Evolutionary conservation across 2,888 invertebrate genomes (phyloP), one percentile per base, ranked within the genome.

Genomic region (Drosophila mayaguana): DNA sequence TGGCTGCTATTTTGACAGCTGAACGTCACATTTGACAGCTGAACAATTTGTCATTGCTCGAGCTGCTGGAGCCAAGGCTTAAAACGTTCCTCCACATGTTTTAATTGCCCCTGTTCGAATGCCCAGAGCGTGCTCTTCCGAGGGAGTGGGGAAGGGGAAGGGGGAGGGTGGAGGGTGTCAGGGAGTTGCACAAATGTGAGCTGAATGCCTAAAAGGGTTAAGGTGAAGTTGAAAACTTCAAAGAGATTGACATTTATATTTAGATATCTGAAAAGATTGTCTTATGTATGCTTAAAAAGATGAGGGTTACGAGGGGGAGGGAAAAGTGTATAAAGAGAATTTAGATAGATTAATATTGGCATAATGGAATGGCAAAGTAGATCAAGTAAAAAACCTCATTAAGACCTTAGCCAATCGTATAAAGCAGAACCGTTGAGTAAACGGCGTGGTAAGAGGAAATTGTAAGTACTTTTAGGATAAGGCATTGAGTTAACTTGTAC

Each of bases 1-100:
- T 77, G 72, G 76, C 78, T 73, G 80, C 75, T 91, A 89, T 91
- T 91, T 91, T 91, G 91, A 91, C 91, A 91, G 82, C 80, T 69
- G 72, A 81, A 78, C 81, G 91, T 91, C 91, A 88, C 54, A 75
- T 79, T 80, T 91, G 91, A 91, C 91, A 91, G 81, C 69, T 68
- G 51, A 66, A 81, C 81, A 87, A 91, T 91, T 91, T 90, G 89
- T 91, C 91, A 91, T 81, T 85, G 63, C 50, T 55, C 50, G 25
- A n/a, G 38, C 50, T 86, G 63, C 50, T 53, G 54, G 25, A n/a
- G 38, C 50, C 36, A 57, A 43, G 62, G 51, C 63, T 66, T 46
- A 43, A 38, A 69, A 56, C 66, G 71, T 62, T 59, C 43, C 68
- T 64, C 45, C 67, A 78, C 79, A 71, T 55, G 67, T 66, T 68